Evolutionary conservation across 2,113 vertebrate species (phyloP).

Genomic region (Cettia cetti): DNA sequence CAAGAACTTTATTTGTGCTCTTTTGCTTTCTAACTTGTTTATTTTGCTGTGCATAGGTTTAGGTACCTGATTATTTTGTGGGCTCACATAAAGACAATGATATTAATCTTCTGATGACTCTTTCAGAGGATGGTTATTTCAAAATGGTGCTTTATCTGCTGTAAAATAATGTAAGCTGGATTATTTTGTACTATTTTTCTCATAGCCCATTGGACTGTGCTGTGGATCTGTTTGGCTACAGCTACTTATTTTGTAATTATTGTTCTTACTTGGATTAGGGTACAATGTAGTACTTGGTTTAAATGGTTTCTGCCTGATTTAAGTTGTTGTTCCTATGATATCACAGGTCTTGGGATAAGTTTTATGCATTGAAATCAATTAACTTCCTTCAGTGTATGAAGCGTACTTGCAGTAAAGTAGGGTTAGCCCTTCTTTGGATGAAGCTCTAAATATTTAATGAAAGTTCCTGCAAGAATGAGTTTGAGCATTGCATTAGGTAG

Average conservation of each 20-base stretch:
- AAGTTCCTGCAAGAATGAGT: neutral
- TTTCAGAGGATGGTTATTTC: neutral
- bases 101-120: neutral
- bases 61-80: neutral
- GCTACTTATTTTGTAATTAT: neutral
- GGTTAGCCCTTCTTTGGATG: neutral
- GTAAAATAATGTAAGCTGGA: neutral
- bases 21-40: neutral
- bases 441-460: constrained; percentile 22
- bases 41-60: neutral
- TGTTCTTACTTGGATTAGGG: neutral
- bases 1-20: neutral
- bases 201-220: neutral
- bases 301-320: neutral
- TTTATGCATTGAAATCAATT: neutral
- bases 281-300: neutral
- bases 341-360: neutral
- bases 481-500: neutral
- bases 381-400: neutral
- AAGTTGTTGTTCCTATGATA: neutral
- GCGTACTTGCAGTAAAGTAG: neutral
- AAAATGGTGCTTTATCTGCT: neutral
- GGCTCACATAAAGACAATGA: neutral
- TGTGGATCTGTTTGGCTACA: neutral
- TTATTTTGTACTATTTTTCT: neutral